Evolutionary conservation across 2,888 invertebrate genomes (phyloP).

Genomic region (Gastracanthus pulcherrimus): DNA sequence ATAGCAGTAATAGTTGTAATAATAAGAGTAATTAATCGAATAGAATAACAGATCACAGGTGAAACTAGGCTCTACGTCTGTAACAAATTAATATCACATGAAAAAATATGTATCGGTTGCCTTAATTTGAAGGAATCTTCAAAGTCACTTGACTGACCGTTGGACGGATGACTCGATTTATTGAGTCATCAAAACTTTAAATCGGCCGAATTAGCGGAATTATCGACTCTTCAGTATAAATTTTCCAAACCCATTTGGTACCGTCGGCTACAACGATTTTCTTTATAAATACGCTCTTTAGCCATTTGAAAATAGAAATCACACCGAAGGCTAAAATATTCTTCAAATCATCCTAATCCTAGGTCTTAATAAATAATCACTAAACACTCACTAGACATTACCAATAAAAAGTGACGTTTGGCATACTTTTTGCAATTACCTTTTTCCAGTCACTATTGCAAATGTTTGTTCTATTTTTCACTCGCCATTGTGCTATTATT

Average conservation of each 20-base stretch:
- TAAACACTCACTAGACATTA: neutral
- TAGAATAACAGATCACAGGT: slow-evolving; percentile 71
- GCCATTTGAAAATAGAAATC: slow-evolving; percentile 6
- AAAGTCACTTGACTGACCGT: slow-evolving; percentile 60
- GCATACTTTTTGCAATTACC: neutral
- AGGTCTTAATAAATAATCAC: neutral
- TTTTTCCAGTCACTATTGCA: neutral
- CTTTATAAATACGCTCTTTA: neutral
- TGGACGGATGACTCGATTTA: slow-evolving; percentile 67
- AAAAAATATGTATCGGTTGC: slow-evolving; percentile 74
- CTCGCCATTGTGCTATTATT: neutral
- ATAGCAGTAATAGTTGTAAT: slow-evolving; percentile 21
- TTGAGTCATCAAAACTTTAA: slow-evolving; percentile 12
- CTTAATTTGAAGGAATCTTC: slow-evolving; percentile 44
- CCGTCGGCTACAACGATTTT: neutral
- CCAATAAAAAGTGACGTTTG: neutral
- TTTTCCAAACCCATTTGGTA: neutral
- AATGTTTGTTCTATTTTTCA: neutral
- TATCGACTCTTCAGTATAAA: neutral
- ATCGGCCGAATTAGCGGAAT: neutral
- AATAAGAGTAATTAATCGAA: slow-evolving; percentile 64
- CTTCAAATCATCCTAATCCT: slow-evolving; percentile 1
- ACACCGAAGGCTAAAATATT: slow-evolving; percentile 4
- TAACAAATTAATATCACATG: slow-evolving; percentile 75
- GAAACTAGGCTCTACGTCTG: slow-evolving; percentile 70